Conservation (phyloP, 2,888 invertebrate genomes). For the Calameuta idolon region DNA sequence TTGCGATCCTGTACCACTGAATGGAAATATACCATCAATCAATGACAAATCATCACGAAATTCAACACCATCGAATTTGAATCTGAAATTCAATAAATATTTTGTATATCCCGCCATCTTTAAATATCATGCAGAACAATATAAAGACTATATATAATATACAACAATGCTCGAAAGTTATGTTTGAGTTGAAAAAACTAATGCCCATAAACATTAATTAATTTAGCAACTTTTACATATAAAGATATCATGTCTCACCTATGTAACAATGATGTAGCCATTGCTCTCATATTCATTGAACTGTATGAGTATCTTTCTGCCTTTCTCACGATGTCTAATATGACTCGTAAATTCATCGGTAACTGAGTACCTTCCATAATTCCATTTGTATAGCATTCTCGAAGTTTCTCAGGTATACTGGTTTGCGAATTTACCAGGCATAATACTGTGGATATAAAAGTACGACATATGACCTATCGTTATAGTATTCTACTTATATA, state of each 20-base stretch:
- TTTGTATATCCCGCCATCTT: background rate
- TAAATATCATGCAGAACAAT: background rate
- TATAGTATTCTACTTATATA: background rate
- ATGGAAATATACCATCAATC: conserved; percentile 46
- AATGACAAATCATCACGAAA: conserved; percentile 34
- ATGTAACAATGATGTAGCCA: conserved; percentile 72
- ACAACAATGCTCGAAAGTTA: background rate
- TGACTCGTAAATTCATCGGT: conserved; percentile 72
- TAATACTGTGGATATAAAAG: conserved; percentile 25
- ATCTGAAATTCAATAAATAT: conserved; percentile 32
- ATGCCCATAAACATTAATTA: background rate
- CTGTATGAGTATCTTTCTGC: conserved; percentile 70
- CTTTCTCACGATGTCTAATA: conserved; percentile 74
- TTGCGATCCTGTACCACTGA: conserved; percentile 46
- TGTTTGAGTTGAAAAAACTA: background rate
- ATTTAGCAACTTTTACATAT: background rate
- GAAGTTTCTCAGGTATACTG: conserved; percentile 71
- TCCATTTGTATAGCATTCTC: conserved; percentile 72
- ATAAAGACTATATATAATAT: background rate
- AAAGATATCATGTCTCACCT: conserved; percentile 63
- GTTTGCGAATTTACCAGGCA: conserved; percentile 34
- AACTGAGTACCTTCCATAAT: conserved; percentile 66
- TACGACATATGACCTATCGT: background rate
- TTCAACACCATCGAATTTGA: conserved; percentile 54
- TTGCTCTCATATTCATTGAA: conserved; percentile 70